Evolutionary conservation across 1,140 invertebrate genomes (phyloP).

Genomic region (Armadillidium nasatum): DNA sequence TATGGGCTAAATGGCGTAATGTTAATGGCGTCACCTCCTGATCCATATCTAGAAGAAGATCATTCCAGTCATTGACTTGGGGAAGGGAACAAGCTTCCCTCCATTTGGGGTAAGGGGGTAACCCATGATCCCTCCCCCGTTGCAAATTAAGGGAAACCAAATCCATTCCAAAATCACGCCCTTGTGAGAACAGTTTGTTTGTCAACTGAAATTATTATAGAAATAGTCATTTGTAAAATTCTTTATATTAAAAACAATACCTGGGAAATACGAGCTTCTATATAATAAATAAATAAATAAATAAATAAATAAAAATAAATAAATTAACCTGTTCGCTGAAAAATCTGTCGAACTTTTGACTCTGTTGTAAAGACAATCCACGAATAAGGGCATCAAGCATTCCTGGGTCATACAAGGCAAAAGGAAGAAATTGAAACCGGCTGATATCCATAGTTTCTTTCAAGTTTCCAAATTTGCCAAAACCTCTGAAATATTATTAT

Average conservation of each 20-base stretch:
- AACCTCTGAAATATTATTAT: constrained; percentile 47
- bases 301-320: no score
- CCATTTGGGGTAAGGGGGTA: constrained; percentile 71
- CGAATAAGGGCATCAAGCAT: constrained; percentile 60
- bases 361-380: constrained; percentile 63
- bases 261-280: no score
- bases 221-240: no score
- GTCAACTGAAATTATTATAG: constrained; percentile 47
- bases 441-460: constrained; percentile 56
- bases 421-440: constrained; percentile 54
- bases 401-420: constrained; percentile 53
- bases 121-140: constrained; percentile 80
- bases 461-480: constrained; percentile 51
- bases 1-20: no score
- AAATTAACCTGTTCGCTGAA: constrained; percentile 60
- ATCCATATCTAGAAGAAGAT: constrained; percentile 60
- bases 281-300: no score
- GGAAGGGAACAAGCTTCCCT: constrained; percentile 64
- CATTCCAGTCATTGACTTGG: constrained; percentile 61
- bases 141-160: constrained; percentile 86
- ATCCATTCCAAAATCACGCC: constrained; percentile 61
- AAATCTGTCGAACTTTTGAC: constrained; percentile 63
- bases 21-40: constrained; percentile 29
- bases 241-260: no score
- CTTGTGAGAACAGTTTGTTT: constrained; percentile 54